These are phyloP conservation scores for Mythimna impura DNA, from an alignment of 2,888 invertebrate genomes.

Conservation along the genomic window DNA sequence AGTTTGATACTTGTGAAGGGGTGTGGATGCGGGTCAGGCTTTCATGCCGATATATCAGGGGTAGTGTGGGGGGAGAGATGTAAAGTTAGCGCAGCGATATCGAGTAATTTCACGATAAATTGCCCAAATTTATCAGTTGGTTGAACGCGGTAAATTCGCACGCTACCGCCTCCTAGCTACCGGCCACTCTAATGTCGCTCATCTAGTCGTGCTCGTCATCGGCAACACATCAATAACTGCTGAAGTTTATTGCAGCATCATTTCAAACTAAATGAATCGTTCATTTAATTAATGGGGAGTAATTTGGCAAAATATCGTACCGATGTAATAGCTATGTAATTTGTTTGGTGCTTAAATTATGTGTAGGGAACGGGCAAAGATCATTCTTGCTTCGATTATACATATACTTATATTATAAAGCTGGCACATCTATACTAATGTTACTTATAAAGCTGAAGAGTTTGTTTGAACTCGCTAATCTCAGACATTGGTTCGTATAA, in stretches of 20 bases:
- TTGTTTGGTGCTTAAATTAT: conserved; percentile 9
- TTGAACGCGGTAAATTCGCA: conserved; percentile 76
- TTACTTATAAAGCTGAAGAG: too few species aligned
- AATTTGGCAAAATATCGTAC: conserved; percentile 23
- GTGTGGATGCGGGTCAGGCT: conserved; percentile 43
- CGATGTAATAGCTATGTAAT: conserved; percentile 9
- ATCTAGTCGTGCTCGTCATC: conserved; percentile 70
- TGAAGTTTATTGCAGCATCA: conserved; percentile 13
- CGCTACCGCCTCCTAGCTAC: conserved; percentile 54
- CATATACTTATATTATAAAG: not conserved
- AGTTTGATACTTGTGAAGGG: conserved; percentile 34
- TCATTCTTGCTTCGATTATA: conserved; percentile 10
- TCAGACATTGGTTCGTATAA: too few species aligned
- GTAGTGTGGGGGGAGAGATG: conserved; percentile 50
- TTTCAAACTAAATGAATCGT: conserved; percentile 22
- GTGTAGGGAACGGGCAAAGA: not conserved
- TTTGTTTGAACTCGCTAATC: too few species aligned
- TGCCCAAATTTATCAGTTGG: conserved; percentile 79
- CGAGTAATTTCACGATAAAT: conserved; percentile 81
- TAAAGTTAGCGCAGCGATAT: conserved; percentile 71
- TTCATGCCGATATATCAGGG: conserved; percentile 56
- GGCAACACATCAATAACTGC: conserved; percentile 64
- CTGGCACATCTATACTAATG: too few species aligned
- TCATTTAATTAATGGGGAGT: conserved; percentile 31
- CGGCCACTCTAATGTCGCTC: conserved; percentile 65